Conservation (phyloP, 2,888 invertebrate genomes). For the Eristalinus aeneus region DNA sequence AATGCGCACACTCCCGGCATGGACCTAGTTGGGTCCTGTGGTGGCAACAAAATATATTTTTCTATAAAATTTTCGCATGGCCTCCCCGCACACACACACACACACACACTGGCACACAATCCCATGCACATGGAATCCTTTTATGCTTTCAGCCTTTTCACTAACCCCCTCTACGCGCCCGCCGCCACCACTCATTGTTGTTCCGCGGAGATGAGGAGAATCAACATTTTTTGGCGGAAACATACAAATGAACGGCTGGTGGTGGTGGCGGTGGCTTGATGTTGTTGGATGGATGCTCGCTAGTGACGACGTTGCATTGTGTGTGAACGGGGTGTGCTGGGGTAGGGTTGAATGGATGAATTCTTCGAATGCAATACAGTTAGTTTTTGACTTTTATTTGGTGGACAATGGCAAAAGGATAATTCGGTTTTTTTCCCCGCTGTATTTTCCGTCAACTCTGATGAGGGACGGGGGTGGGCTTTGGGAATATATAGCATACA, state of each 20-base stretch:
- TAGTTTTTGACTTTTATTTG: conserved; percentile 14
- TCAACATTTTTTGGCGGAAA: not conserved
- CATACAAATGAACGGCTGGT: not conserved
- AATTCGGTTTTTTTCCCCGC: not conserved
- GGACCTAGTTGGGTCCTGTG: conserved; percentile 27
- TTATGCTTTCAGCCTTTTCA: not conserved
- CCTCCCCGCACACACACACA: conserved; percentile 51
- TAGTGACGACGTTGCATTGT: not conserved
- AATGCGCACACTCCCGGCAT: conserved; percentile 62
- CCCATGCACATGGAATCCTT: not conserved
- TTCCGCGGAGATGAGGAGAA: not conserved
- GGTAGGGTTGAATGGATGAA: not conserved
- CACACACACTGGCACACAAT: not conserved
- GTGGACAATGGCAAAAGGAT: not conserved
- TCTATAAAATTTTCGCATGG: conserved; percentile 68
- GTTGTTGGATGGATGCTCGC: not conserved
- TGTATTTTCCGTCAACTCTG: not conserved
- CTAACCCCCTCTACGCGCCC: not conserved
- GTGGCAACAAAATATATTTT: conserved; percentile 49
- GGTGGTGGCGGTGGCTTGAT: not conserved
- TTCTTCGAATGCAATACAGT: not conserved
- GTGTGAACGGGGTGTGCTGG: not conserved
- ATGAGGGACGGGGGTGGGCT: not conserved
- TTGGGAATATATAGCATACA: not conserved
- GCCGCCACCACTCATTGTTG: not conserved